phyloP scores from a whole-genome alignment of 2,797 vertebrate genomes.

The Helicolenus hilgendorfi region DNA sequence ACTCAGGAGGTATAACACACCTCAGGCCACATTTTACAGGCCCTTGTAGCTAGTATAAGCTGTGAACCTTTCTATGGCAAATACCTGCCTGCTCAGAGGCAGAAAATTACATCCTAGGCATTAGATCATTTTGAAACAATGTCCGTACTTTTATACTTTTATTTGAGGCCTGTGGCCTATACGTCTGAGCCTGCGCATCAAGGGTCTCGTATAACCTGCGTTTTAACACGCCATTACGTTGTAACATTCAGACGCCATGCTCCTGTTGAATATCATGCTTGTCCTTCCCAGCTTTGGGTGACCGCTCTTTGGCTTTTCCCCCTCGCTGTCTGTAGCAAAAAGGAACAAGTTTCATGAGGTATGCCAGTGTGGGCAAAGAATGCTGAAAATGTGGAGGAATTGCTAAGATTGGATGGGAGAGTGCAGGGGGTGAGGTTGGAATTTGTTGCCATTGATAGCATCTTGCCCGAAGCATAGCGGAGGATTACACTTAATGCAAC shows the following conservation, averaged over 20 bases:
- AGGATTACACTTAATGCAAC: constrained; percentile 27
- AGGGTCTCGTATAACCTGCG: constrained; percentile 59
- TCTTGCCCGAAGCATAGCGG: constrained; percentile 12
- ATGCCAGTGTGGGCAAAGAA: constrained; percentile 71
- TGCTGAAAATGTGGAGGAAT: constrained; percentile 65
- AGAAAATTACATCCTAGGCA: constrained; percentile 48
- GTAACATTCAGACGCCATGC: constrained; percentile 47
- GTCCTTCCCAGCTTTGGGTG: constrained; percentile 32
- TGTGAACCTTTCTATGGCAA: constrained; percentile 66
- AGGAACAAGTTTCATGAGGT: constrained; percentile 52
- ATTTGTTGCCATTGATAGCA: constrained; percentile 56
- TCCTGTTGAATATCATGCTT: constrained; percentile 60
- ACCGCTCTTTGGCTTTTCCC: constrained; percentile 52
- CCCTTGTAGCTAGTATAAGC: constrained; percentile 67
- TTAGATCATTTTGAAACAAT: constrained; percentile 80
- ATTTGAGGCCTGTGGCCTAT: constrained; percentile 71
- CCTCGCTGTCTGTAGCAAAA: constrained; percentile 42
- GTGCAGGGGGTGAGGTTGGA: constrained; percentile 60
- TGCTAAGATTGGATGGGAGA: constrained; percentile 45
- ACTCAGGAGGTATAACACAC: constrained; percentile 58
- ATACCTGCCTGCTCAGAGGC: constrained; percentile 64
- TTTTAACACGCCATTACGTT: constrained; percentile 54
- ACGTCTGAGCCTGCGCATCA: constrained; percentile 66
- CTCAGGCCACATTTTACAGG: constrained; percentile 58
- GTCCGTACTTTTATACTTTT: constrained; percentile 67